These are phyloP conservation scores for Ceratotherium simum DNA, from an alignment of 2,113 vertebrate species.

Conservation along the genomic window DNA sequence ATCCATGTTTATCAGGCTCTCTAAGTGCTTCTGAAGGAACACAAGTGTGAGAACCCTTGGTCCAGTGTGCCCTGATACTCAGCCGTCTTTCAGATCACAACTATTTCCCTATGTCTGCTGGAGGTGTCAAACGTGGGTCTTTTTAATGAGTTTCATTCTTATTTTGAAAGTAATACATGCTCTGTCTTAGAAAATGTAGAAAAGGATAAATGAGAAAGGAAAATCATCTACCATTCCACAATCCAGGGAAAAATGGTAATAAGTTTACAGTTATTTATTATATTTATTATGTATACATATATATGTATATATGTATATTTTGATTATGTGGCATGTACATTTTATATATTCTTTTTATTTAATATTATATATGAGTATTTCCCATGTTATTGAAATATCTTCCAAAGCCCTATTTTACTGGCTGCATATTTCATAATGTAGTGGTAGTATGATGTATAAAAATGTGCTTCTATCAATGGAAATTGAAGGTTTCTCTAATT, in stretches of 20 bases:
- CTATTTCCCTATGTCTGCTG: not conserved
- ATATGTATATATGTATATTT: not conserved
- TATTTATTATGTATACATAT: not conserved
- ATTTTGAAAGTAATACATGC: not conserved
- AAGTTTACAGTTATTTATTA: not conserved
- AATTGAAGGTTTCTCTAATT: not conserved
- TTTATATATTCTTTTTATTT: not conserved
- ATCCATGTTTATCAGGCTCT: not conserved
- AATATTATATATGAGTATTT: not conserved
- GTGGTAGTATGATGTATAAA: not conserved
- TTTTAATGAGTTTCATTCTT: not conserved
- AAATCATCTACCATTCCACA: not conserved
- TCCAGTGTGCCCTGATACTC: fast-evolving
- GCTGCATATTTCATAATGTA: not conserved
- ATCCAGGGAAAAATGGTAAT: not conserved
- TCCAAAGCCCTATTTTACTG: not conserved
- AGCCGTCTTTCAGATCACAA: not conserved
- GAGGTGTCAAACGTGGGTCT: not conserved
- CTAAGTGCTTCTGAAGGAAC: not conserved
- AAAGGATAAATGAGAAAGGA: not conserved
- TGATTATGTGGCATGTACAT: not conserved
- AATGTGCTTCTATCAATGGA: not conserved
- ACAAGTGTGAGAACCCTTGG: not conserved
- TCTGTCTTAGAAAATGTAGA: not conserved
- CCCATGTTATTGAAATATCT: not conserved